Conservation (phyloP, 1,140 invertebrate genomes). For the Nomia melanderi region DNA sequence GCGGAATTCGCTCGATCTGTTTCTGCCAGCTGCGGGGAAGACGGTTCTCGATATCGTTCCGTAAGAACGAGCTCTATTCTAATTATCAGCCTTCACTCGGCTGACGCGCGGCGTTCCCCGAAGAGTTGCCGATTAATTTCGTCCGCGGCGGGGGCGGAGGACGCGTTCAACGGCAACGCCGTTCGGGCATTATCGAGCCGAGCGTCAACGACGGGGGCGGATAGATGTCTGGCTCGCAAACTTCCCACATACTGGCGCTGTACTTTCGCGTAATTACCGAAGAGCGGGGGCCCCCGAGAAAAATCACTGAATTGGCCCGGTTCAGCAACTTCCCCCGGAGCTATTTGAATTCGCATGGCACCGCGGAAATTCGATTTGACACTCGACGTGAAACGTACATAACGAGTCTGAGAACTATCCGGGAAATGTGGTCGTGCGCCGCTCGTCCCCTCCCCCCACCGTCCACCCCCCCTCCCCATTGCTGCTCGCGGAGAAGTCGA, state of each 20-base stretch:
- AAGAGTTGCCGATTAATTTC: conserved; percentile 28
- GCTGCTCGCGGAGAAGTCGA: conserved; percentile 17
- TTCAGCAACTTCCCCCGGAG: conserved; percentile 42
- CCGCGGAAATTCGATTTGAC: conserved; percentile 66
- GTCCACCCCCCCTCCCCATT: neutral
- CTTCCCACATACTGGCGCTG: conserved; percentile 20
- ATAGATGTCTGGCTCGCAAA: conserved; percentile 17
- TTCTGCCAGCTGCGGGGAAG: no score
- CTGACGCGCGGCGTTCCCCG: neutral
- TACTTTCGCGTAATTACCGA: conserved; percentile 30
- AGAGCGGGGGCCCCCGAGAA: neutral
- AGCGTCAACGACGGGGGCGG: conserved; percentile 10
- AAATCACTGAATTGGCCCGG: conserved; percentile 21
- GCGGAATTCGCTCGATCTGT: no score
- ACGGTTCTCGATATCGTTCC: no score
- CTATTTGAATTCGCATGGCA: conserved; percentile 62
- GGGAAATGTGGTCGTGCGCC: conserved; percentile 3
- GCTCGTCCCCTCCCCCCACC: no score
- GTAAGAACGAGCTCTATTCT: neutral
- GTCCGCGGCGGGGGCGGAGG: neutral
- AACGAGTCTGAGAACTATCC: conserved; percentile 63
- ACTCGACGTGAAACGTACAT: conserved; percentile 62
- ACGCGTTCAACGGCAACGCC: neutral
- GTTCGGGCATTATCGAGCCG: conserved; percentile 33
- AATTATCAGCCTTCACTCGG: conserved; percentile 5